Evolutionary conservation across 1,140 invertebrate species (phyloP), one percentile per base, ranked within the genome.

Genomic region (Myzus persicae): DNA sequence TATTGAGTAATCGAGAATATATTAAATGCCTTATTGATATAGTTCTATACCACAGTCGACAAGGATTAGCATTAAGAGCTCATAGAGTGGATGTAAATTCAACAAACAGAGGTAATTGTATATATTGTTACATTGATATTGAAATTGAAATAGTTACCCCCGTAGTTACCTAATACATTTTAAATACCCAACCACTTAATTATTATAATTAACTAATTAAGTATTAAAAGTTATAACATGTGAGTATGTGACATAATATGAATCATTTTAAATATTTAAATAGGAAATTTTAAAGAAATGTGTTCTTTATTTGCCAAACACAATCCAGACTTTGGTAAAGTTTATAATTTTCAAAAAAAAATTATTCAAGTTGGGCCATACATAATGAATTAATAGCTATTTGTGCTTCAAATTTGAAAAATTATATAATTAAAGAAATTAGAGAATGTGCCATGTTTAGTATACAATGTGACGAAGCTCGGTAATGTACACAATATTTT

Each of bases 281-380:
- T 82, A 82, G 76, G 76, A 38, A 82, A 82, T 82, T 82, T 82
- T 82, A 82, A 82, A 82, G 76, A 82, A 38, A 18, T 38, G 76
- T 82, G 76, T 22, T 82, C 36, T 22, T n/a, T 82, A 20, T 38
- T 38, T 82, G n/a, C 76, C 36, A 82, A 82, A 38, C 14, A 82
- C 20, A 38, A 82, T 82, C 14, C 20, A 6, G 36, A 82, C 36
- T 38, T 82, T 82, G 76, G 36, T 38, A 82, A 38, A 82, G 22
- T 38, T 38, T 82, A 82, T 82, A 38, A 38, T 38, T 36, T 36
- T 38, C 18, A 82, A 38, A 38, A 82, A 82, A 18, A 38, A 82
- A 82, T 38, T 38, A 82, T 82, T 38, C 76, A 22, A 82, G 18
- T 20, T 82, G 76, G 76, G 76, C 36, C 9, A 38, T 82, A 38